Base-by-base conservation (phyloP, 2,888 invertebrate species). In the Apoderus coryli region DNA sequence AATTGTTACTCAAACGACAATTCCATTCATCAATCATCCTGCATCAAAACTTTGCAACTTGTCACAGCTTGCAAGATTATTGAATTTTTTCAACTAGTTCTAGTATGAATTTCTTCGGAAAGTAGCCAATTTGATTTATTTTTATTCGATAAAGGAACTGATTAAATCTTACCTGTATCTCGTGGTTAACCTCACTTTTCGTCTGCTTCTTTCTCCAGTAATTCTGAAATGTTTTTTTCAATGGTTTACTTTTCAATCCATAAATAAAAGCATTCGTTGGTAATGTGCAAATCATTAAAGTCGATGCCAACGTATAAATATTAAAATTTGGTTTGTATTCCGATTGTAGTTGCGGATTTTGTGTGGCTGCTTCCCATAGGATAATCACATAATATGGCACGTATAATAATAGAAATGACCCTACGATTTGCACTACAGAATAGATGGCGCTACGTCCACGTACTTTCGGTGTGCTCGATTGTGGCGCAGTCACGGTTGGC, bases 151-250 rank as follows among this genome's bases (percentile, higher is more conserved):
- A n/a, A n/a, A n/a, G n/a, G n/a, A n/a, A n/a, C n/a, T n/a, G n/a
- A n/a, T n/a, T n/a, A n/a, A n/a, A n/a, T n/a, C n/a, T n/a, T n/a
- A n/a, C n/a, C 53, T 81, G 79, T 38, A 81, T 81, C 54, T 81
- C 81, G 49, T 78, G 75, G 38, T 78, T 76, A 25, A 81, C 69
- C 52, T 81, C 80, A 48, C 74, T 76, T 54, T 79, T 79, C 3
- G 77, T 77, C 57, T 77, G 66, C 50, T 78, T 69, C 57, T 81
- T 80, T 27, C 81, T 63, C 66, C 76, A 72, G 52, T 80, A 80
- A 51, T 81, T 79, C 43, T 76, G 67, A 44, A 82, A 71, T 29
- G 79, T 74, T 48, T 76, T 74, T 34, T 72, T 63, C 19, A 82
- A 57, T 1, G 72, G 66, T 53, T 75, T 72, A 53, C 76, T 80